Evolutionary conservation across 2,888 invertebrate genomes (phyloP).

Genomic region (Morpho deidamia): DNA sequence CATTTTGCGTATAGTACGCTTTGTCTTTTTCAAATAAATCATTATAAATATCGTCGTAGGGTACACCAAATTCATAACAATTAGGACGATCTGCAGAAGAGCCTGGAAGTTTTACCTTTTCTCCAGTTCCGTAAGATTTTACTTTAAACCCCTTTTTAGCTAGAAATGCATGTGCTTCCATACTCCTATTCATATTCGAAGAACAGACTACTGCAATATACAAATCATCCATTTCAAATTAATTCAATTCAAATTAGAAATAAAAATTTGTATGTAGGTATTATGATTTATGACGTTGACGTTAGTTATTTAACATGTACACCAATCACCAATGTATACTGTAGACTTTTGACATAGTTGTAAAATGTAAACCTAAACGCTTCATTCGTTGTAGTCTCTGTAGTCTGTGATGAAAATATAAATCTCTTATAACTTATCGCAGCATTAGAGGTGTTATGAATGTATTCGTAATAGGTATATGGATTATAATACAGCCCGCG

Average conservation of each 20-base stretch:
- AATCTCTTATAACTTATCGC: no score
- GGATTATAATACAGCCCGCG: no score
- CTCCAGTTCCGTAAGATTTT: constrained; percentile 95
- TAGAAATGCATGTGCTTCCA: constrained; percentile 99
- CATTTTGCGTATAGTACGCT: constrained; percentile 97
- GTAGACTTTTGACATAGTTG: no score
- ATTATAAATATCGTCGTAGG: constrained; percentile 97
- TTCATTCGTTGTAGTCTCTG: no score
- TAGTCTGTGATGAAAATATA: no score
- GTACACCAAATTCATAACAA: constrained; percentile 96
- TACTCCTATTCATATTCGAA: constrained; percentile 99
- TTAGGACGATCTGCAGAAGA: constrained; percentile 96
- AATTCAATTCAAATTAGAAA: no score
- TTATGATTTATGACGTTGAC: neutral
- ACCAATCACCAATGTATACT: no score
- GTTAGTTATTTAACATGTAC: neutral
- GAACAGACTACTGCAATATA: constrained; percentile 98
- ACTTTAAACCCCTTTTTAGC: constrained; percentile 98
- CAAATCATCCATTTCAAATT: constrained; percentile 62
- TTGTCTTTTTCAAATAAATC: constrained; percentile 95
- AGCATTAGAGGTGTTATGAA: no score
- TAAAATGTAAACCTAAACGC: no score
- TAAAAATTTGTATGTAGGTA: neutral
- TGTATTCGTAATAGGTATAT: no score
- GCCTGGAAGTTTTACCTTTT: constrained; percentile 98